Conservation (phyloP, 2,113 vertebrate species). For the Romanogobio albipinnatus region DNA sequence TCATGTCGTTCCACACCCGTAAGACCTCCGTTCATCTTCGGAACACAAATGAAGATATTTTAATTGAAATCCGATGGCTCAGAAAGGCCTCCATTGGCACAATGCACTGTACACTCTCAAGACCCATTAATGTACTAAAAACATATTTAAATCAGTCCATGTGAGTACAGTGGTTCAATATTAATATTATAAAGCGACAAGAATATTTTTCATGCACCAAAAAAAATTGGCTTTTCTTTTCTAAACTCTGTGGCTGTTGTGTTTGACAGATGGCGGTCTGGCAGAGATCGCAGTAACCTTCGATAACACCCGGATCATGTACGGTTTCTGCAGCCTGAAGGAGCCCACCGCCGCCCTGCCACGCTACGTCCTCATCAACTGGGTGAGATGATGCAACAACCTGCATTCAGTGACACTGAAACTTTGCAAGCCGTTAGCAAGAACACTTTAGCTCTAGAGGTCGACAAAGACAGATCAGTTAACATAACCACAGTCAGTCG, state of each 20-base stretch:
- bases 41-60: too few species aligned
- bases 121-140: too few species aligned
- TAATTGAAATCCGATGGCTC: too few species aligned
- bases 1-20: too few species aligned
- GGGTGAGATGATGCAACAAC: constrained; percentile 78
- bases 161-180: too few species aligned
- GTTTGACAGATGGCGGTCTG: constrained; percentile 85
- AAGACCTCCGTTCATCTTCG: too few species aligned
- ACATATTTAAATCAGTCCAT: too few species aligned
- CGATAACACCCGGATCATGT: constrained; percentile 94
- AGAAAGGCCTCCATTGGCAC: too few species aligned
- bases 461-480: constrained; percentile 4
- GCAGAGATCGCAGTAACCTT: constrained; percentile 89
- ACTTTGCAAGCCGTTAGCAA: constrained; percentile 8
- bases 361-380: constrained; percentile 97
- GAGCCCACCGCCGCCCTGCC: constrained; percentile 88
- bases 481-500: constrained; percentile 13
- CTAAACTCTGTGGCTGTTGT: constrained; percentile 20
- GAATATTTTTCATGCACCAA: too few species aligned
- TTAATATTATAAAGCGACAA: too few species aligned
- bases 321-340: constrained; percentile 98
- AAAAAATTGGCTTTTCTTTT: neutral
- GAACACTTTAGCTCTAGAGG: constrained; percentile 1
- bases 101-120: too few species aligned
- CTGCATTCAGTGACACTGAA: neutral